phyloP scores from a whole-genome alignment of 2,797 vertebrate species.

The Netta rufina region DNA sequence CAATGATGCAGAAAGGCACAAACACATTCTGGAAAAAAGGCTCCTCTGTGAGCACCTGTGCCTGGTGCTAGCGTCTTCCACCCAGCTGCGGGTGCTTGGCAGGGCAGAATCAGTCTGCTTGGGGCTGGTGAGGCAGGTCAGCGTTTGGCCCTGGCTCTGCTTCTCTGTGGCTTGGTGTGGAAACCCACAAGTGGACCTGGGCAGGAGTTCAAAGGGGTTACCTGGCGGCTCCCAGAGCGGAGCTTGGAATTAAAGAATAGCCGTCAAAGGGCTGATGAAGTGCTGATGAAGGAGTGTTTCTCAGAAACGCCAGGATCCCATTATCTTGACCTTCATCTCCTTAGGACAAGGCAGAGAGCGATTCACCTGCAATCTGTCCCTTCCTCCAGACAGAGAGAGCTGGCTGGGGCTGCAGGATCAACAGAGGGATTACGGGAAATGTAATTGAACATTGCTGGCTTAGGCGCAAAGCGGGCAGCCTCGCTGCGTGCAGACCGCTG shows the following conservation, averaged over 20 bases:
- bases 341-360: constrained; percentile 21
- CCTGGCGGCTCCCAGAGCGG: neutral
- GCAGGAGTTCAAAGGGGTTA: constrained; percentile 63
- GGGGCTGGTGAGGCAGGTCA: neutral
- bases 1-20: neutral
- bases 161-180: constrained; percentile 42
- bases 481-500: rapidly evolving
- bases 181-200: constrained; percentile 55
- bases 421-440: constrained; percentile 56
- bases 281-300: constrained; percentile 46
- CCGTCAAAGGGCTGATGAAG: constrained; percentile 18
- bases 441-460: constrained; percentile 62
- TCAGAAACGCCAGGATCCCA: constrained; percentile 48
- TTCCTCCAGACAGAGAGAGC: constrained; percentile 48
- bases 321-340: constrained; percentile 71
- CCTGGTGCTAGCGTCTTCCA: neutral
- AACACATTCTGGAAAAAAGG: neutral
- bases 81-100: neutral
- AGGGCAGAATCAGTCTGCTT: neutral
- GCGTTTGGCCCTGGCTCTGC: constrained; percentile 39
- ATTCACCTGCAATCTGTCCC: constrained; percentile 57
- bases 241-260: constrained; percentile 47
- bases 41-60: neutral
- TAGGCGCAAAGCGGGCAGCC: neutral
- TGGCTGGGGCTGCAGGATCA: constrained; percentile 37